These are phyloP conservation scores for Ricordea florida DNA, from an alignment of 92 coral and sea anemone genomes.

Conservation along the genomic window DNA sequence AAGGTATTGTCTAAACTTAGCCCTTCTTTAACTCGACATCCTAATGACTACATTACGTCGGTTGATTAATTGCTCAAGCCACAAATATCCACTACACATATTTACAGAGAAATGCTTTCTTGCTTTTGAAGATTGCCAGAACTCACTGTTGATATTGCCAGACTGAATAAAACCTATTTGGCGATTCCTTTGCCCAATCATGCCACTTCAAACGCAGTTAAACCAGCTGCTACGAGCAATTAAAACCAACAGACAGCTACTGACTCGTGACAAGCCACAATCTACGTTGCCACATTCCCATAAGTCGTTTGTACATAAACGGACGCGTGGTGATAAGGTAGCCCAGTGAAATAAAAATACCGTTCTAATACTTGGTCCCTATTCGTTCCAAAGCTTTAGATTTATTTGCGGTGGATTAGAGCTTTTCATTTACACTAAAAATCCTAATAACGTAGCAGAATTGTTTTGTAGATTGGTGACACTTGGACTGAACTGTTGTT, in stretches of 20 bases:
- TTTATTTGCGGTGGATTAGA: constrained; percentile 65
- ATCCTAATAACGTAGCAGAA: constrained; percentile 50
- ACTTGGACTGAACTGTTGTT: constrained; percentile 47
- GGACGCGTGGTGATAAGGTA: constrained; percentile 43
- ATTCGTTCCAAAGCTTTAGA: constrained; percentile 36
- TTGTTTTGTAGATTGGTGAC: constrained; percentile 33
- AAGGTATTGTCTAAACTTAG: constrained; percentile 26
- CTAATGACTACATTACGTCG: constrained; percentile 43
- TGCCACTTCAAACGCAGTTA: too few species aligned
- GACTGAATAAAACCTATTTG: too few species aligned
- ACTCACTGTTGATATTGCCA: too few species aligned
- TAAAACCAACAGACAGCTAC: neutral
- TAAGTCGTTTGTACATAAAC: constrained; percentile 50
- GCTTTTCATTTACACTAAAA: constrained; percentile 45
- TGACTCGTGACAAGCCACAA: neutral
- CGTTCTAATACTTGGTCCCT: constrained; percentile 7
- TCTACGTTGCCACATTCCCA: constrained; percentile 19
- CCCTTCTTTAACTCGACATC: constrained; percentile 55
- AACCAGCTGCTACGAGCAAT: too few species aligned
- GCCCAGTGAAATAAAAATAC: constrained; percentile 35
- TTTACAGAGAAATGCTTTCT: constrained; percentile 42
- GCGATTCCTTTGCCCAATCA: too few species aligned
- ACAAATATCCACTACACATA: constrained; percentile 43
- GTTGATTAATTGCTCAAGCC: constrained; percentile 56
- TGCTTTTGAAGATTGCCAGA: constrained; percentile 11